Evolutionary conservation across 1,140 invertebrate genomes (phyloP).

Genomic region (Mylabris phalerata): DNA sequence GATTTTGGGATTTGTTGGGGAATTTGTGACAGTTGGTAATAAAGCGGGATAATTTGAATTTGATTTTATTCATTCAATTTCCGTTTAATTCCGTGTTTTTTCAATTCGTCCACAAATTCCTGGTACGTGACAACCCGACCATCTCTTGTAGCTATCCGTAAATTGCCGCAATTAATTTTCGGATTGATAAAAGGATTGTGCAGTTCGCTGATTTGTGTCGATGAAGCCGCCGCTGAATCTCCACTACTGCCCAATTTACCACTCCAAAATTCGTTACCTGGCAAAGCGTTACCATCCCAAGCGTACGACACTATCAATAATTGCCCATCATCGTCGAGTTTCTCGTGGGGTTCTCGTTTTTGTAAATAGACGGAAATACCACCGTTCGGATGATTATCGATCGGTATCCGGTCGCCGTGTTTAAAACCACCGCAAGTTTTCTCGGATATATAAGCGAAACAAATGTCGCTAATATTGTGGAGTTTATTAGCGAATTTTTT

Average conservation of each 20-base stretch:
- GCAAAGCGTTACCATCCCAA: constrained; percentile 60
- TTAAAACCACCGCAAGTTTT: constrained; percentile 25
- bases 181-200: constrained; percentile 52
- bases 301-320: constrained; percentile 58
- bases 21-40: too few species aligned
- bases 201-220: constrained; percentile 50
- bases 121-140: constrained; percentile 14
- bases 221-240: constrained; percentile 57
- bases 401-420: constrained; percentile 19
- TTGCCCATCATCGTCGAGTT: constrained; percentile 40
- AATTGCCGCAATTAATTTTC: constrained; percentile 20
- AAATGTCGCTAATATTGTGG: constrained; percentile 43
- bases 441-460: constrained; percentile 42
- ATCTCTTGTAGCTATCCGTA: constrained; percentile 23
- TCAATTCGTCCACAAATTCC: not conserved
- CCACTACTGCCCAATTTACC: constrained; percentile 45
- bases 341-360: constrained; percentile 43
- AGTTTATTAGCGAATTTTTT: constrained; percentile 28
- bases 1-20: too few species aligned
- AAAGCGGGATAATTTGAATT: too few species aligned
- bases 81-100: too few species aligned
- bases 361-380: constrained; percentile 45
- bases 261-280: constrained; percentile 55
- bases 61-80: too few species aligned
- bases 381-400: constrained; percentile 29